Base-by-base conservation (phyloP, 1,140 invertebrate genomes). In the Lepidostoma basale region DNA sequence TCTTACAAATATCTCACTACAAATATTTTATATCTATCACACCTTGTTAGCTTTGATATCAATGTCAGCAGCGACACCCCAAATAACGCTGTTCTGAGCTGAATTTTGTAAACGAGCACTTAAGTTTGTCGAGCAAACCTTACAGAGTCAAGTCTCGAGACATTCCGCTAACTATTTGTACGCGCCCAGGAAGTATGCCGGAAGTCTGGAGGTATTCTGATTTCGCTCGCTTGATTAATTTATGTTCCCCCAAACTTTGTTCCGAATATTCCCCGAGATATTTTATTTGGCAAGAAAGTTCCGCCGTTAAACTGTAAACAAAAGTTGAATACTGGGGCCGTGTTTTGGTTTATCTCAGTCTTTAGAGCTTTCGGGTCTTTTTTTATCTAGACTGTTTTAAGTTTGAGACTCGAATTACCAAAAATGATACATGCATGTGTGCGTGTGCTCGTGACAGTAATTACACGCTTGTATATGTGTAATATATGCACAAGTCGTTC, bases 151-250 rank as follows among this genome's bases (percentile, higher is more conserved):
- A n/a, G 16, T 16, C n/a, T 30, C 23, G 30, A 56, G 52, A 33
- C 52, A 33, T 56, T 30, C 30, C 22, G 14, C 30, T 18, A 56
- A 56, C 52, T 56, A 56, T 56, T 30, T 56, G 12, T 30, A 56
- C 28, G 28, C 18, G 5, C 30, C 25, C 25, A 23, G 25, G 20
- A 54, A 36, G 23, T 30, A 30, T 18, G 45, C 20, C 30, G 52
- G 30, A 56, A 56, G 30, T 56, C 52, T 16, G 52, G 23, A 56
- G 52, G 30, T 22, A 56, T 56, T 56, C 52, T 36, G 52, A 56
- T 56, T 56, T 56, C 16, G 52, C 30, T 36, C 16, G 26, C 28
- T 22, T 56, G 52, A 56, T 56, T 56, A 56, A 56, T 56, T 56
- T 56, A 56, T 56, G 52, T 36, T 56, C 30, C 10, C 18, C 52